Base-by-base conservation (phyloP, 2,113 vertebrate genomes). In the Platysternon megacephalum region DNA sequence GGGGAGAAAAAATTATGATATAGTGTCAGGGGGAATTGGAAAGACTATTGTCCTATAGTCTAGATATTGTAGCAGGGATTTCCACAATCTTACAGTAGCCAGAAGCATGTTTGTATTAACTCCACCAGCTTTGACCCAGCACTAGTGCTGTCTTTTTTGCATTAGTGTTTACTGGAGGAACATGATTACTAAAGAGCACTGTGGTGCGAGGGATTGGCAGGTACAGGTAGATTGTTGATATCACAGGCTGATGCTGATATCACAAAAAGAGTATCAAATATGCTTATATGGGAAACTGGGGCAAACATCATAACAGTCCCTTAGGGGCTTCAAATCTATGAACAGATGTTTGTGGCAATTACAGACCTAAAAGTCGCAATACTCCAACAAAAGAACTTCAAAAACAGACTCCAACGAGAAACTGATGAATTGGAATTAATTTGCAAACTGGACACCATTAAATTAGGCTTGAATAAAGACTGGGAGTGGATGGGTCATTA, bases 71-170 rank as follows among this genome's bases (percentile, higher is more conserved):
- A 52, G 8, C 32, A 52, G n/a, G 28, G 74, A 24, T 32, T 76
- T 83, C n/a, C 21, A 52, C 78, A 51, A 9, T 85, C 68, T 52
- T 48, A 11, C 5, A 24, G 29, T 8, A 16, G 42, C 35, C 52
- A 82, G n/a, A 83, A 0, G 0, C 65, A 48, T n/a, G 3, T 1
- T 1, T 79, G 26, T 32, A 58, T 21, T 74, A 53, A 26, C 32
- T 1, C 0, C 49, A 65, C 4, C 79, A 61, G 3, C 0, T 1
- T 0, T 26, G 79, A 48, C 42, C 5, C 2, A 0, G 22, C 19
- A 56, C 39, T 55, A 49, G 52, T 72, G 72, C 16, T 7, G n/a
- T 29, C 49, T 32, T 17, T 52, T 52, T 1, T 44, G 3, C 12
- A 42, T 51, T 56, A n/a, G 49, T 17, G 22, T 46, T 44, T 82